phyloP scores from a whole-genome alignment of 1,140 invertebrate species.

The Drosophila funebris region DNA sequence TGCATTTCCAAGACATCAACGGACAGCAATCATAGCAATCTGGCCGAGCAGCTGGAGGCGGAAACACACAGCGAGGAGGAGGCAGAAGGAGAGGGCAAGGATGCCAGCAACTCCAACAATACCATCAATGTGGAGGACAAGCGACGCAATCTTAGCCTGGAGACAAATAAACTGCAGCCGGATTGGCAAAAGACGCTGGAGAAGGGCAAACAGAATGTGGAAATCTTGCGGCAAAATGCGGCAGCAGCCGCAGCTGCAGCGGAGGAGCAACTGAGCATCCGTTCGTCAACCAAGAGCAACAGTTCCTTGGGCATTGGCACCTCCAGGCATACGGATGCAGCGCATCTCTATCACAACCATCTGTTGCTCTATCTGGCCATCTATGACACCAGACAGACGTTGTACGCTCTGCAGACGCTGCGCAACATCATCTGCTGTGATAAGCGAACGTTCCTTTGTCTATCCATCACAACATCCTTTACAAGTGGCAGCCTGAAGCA shows the following conservation, averaged over 20 bases:
- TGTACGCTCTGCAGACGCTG: slow-evolving; percentile 91
- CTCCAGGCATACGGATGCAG: slow-evolving; percentile 51
- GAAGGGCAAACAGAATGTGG: slow-evolving; percentile 82
- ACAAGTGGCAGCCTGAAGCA: slow-evolving; percentile 84
- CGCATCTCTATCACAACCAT: slow-evolving; percentile 93
- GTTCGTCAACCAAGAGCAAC: slow-evolving; percentile 70
- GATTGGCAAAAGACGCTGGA: slow-evolving; percentile 77
- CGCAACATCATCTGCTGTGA: slow-evolving; percentile 90
- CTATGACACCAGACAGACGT: slow-evolving; percentile 90
- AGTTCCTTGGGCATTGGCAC: slow-evolving; percentile 33
- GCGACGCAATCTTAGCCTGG: slow-evolving; percentile 76
- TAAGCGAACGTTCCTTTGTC: slow-evolving; percentile 89
- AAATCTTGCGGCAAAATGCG: slow-evolving; percentile 75
- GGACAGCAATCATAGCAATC: slow-evolving; percentile 75
- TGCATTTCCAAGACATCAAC: slow-evolving; percentile 82
- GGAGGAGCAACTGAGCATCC: slow-evolving; percentile 61
- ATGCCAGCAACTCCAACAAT: neutral
- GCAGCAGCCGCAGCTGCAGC: slow-evolving; percentile 56
- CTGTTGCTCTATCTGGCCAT: slow-evolving; percentile 92
- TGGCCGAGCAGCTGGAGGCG: slow-evolving; percentile 37
- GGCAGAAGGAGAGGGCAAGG: neutral
- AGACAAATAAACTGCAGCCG: slow-evolving; percentile 68
- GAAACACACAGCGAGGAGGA: slow-evolving; percentile 47
- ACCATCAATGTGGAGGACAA: slow-evolving; percentile 83
- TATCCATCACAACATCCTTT: slow-evolving; percentile 89